Evolutionary conservation across 2,113 vertebrate genomes (phyloP).

Genomic region (Podarcis muralis): DNA sequence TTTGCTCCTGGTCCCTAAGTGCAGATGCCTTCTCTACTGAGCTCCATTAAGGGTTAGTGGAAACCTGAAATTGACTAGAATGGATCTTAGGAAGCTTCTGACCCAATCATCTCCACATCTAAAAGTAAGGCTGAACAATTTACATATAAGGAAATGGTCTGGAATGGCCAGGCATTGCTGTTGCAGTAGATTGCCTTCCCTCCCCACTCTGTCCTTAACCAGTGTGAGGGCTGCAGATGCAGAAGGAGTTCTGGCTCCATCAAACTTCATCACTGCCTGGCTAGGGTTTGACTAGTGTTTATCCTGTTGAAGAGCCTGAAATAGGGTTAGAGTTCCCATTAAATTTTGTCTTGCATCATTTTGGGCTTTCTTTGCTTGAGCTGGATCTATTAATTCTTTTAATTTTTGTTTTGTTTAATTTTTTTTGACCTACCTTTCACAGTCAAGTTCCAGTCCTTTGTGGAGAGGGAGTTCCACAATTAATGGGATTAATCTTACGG

Average conservation of each 20-base stretch:
- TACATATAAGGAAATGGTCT: background rate
- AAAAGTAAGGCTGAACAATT: background rate
- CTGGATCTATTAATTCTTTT: too few relatives aligned
- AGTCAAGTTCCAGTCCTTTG: too few relatives aligned
- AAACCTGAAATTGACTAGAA: conserved; percentile 8
- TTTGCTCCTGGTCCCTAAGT: background rate
- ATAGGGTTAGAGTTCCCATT: background rate
- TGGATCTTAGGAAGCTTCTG: background rate
- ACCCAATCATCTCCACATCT: background rate
- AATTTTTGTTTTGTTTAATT: too few relatives aligned
- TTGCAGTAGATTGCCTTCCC: too few relatives aligned
- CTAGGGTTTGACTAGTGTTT: background rate
- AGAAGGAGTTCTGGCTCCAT: too few relatives aligned
- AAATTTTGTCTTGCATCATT: background rate
- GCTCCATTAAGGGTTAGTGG: background rate
- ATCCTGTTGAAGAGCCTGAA: background rate
- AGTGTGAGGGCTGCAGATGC: too few relatives aligned
- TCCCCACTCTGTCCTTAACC: too few relatives aligned
- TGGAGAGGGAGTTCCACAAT: too few relatives aligned
- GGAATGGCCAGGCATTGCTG: background rate
- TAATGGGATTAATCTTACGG: too few relatives aligned
- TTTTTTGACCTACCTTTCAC: too few relatives aligned
- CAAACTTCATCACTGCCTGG: too few relatives aligned
- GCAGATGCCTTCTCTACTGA: background rate
- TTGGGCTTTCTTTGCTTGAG: background rate